Base-by-base conservation (phyloP, 1,140 invertebrate species). In the Mamestra configurata region DNA sequence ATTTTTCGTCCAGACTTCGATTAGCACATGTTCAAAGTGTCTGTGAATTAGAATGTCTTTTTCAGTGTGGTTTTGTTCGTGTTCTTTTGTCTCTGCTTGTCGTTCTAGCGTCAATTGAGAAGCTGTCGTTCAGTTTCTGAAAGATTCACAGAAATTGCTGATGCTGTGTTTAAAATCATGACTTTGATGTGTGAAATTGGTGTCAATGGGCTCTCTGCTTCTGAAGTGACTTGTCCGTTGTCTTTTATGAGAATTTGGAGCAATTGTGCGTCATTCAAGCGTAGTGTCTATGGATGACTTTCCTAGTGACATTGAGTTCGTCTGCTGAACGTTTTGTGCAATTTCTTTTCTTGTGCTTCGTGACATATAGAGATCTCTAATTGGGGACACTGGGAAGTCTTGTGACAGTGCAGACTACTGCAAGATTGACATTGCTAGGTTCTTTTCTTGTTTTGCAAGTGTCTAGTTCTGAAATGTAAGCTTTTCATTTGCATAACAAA, bases 1-100 rank as follows among this genome's bases (percentile, higher is more conserved):
- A 70, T 70, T 68, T 77, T 77, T 77, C 8, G 37, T 77, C 40
- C 22, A 37, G 24, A 53, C 75, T 88, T 86, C 88, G 87, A 86
- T 86, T 83, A 83, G 88, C 86, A 85, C 79, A 77, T 92, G 86
- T 89, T 81, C 72, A 27, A 49, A 70, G 27, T 79, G 84, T 82
- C 81, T 43, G 75, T 43, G 71, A 72, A 82, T 83, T 86, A 83
- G 84, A 43, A 77, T 61, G 53, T 84, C 77, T 84, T 82, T 82
- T 84, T 55, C 70, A 8, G 18, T 18, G 27, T 35, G 35, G 35
- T 66, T 40, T 66, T 66, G 35, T 70, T 46, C 64, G 20, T 70
- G 49, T 66, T 68, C 46, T 53, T 37, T 51, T 68, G 40, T 68
- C 11, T 46, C 27, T 20, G 11, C 72, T 22, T 64, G 73, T 61